Evolutionary conservation across 2,113 vertebrate genomes (phyloP).

Genomic region (Corythornis cristatus): DNA sequence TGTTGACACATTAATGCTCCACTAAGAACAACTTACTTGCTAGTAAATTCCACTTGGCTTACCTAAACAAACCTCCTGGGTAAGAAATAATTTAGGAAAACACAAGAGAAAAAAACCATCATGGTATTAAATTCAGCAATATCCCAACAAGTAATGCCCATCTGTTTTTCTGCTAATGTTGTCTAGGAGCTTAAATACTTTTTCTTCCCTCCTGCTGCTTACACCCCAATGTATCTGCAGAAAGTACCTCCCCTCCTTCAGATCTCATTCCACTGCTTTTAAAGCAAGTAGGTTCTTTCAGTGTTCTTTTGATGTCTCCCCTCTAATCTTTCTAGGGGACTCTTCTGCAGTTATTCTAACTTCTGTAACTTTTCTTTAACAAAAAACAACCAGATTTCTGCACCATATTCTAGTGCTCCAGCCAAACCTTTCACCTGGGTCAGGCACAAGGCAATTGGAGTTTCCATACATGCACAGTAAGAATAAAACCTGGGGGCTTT

Average conservation of each 20-base stretch:
- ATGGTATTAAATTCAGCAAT: background rate
- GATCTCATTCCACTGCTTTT: background rate
- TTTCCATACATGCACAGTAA: background rate
- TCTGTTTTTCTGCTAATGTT: background rate
- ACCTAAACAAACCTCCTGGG: slow-evolving; percentile 2
- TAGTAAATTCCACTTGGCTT: background rate
- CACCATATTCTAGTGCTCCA: background rate
- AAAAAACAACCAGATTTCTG: background rate
- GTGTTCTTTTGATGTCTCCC: background rate
- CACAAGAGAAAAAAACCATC: background rate
- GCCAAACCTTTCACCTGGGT: background rate
- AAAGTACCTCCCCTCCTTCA: background rate
- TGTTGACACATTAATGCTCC: background rate
- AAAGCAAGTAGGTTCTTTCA: background rate
- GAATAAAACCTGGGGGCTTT: background rate
- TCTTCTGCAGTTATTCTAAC: background rate
- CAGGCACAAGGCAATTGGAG: background rate
- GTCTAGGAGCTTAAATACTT: background rate
- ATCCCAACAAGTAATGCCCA: background rate
- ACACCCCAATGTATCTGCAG: background rate
- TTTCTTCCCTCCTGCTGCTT: background rate
- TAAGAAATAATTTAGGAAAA: slow-evolving; percentile 17
- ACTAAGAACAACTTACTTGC: background rate
- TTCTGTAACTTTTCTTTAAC: background rate
- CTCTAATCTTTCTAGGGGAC: background rate